Evolutionary conservation across 2,888 invertebrate genomes (phyloP).

Genomic region (Agonopterix subpropinquella): DNA sequence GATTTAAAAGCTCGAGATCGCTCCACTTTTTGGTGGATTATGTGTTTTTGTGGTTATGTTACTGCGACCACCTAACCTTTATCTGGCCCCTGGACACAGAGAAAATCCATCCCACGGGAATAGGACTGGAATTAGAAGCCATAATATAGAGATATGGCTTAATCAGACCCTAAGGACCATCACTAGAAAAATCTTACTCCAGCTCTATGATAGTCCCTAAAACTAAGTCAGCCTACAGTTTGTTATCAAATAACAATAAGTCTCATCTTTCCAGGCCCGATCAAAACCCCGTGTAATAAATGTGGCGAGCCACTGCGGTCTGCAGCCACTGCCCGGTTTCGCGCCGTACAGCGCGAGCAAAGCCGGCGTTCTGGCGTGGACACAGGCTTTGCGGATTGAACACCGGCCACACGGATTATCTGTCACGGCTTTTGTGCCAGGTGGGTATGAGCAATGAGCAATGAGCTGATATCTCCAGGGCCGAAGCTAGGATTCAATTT

Average conservation of each 20-base stretch:
- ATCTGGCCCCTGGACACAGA: no score
- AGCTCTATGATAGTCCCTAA: background rate
- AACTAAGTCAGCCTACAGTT: no score
- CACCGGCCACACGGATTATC: constrained; percentile 81
- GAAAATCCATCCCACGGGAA: no score
- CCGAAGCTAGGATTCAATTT: no score
- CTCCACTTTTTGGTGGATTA: no score
- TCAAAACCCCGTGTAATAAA: constrained; percentile 81
- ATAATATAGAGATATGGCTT: no score
- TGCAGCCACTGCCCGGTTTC: constrained; percentile 82
- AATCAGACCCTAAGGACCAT: no score
- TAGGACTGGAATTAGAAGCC: no score
- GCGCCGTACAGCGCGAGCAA: constrained; percentile 89
- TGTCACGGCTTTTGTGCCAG: constrained; percentile 86
- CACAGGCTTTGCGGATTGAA: constrained; percentile 83
- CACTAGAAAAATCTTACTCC: background rate
- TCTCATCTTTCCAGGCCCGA: background rate
- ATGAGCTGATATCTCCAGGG: no score
- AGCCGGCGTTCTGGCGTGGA: constrained; percentile 84
- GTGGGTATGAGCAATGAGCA: constrained; percentile 42
- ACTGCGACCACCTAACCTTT: no score
- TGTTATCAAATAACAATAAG: background rate
- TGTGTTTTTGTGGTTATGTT: no score
- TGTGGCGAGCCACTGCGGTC: constrained; percentile 89
- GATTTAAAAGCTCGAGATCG: no score